Evolutionary conservation across 2,888 invertebrate genomes (phyloP).

Genomic region (Disparrhopalites patrizii): DNA sequence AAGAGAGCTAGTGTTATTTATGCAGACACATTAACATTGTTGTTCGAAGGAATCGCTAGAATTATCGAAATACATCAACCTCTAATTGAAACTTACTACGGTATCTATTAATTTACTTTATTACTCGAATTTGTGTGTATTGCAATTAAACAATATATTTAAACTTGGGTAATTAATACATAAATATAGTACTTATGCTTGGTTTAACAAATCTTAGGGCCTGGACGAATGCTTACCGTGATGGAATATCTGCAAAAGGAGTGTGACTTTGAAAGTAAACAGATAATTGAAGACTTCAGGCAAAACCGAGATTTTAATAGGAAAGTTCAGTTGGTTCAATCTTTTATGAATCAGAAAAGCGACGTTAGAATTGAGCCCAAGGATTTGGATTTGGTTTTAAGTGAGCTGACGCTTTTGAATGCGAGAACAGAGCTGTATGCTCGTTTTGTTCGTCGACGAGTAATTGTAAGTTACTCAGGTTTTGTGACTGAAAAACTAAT

Average conservation of each 20-base stretch:
- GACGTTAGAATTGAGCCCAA: conserved; percentile 62
- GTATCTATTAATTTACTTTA: conserved; percentile 50
- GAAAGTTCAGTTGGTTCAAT: conserved; percentile 63
- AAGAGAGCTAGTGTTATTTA: conserved; percentile 72
- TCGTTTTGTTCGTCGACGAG: conserved; percentile 74
- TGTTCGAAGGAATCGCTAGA: conserved; percentile 80
- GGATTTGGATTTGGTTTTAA: conserved; percentile 78
- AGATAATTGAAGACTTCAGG: conserved; percentile 68
- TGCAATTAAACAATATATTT: neutral
- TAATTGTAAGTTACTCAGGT: conserved; percentile 63
- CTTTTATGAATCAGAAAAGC: conserved; percentile 53
- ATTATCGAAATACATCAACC: conserved; percentile 84
- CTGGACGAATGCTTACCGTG: conserved; percentile 68
- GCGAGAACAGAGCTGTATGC: conserved; percentile 86
- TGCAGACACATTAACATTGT: conserved; percentile 76
- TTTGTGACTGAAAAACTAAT: too few relatives aligned
- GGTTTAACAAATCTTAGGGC: conserved; percentile 52
- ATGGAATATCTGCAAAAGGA: conserved; percentile 70
- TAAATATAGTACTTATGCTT: neutral
- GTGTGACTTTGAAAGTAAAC: conserved; percentile 65
- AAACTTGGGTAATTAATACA: neutral
- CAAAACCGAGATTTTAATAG: conserved; percentile 62
- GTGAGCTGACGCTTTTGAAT: conserved; percentile 88
- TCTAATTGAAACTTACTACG: conserved; percentile 83
- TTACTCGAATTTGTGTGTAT: neutral